Evolutionary conservation across 2,797 vertebrate genomes (phyloP).

Genomic region (Crenuchus spilurus): DNA sequence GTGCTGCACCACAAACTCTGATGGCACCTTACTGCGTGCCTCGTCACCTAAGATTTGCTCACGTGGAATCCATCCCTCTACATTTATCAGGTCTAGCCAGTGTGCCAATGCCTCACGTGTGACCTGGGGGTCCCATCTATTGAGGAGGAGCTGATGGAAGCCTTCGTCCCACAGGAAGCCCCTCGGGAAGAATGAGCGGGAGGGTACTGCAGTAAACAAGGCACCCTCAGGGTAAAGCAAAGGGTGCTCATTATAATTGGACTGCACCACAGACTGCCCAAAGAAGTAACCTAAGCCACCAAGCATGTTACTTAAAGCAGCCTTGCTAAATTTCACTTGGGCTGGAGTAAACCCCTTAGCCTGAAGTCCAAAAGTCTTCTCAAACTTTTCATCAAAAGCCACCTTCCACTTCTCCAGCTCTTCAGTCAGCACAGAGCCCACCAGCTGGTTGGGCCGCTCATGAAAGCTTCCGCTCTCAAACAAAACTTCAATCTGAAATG

Average conservation of each 20-base stretch:
- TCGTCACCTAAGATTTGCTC: conserved; percentile 95
- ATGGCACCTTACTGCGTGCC: conserved; percentile 88
- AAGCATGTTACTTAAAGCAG: conserved; percentile 89
- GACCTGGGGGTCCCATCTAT: conserved; percentile 86
- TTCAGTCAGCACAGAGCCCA: conserved; percentile 72
- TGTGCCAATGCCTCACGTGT: conserved; percentile 85
- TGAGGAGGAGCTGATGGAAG: conserved; percentile 92
- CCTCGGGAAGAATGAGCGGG: conserved; percentile 94
- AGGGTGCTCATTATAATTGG: conserved; percentile 73
- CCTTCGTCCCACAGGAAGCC: conserved; percentile 98
- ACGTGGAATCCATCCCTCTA: conserved; percentile 94
- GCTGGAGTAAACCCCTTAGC: conserved; percentile 73
- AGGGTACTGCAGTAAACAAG: conserved; percentile 91
- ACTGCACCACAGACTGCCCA: conserved; percentile 88
- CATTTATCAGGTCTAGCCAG: conserved; percentile 93
- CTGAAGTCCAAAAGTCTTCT: conserved; percentile 81
- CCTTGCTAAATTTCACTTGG: conserved; percentile 83
- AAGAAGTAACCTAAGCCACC: conserved; percentile 93
- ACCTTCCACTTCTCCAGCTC: conserved; percentile 75
- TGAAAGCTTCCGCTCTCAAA: conserved; percentile 89
- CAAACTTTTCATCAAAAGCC: conserved; percentile 83
- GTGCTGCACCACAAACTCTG: conserved; percentile 89
- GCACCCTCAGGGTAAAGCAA: conserved; percentile 77
- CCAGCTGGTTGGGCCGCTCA: conserved; percentile 74
- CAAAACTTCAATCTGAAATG: conserved; percentile 84